Evolutionary conservation across 2,888 invertebrate genomes (phyloP), one percentile per base, ranked within the genome.

Genomic region (Baccha elongata): DNA sequence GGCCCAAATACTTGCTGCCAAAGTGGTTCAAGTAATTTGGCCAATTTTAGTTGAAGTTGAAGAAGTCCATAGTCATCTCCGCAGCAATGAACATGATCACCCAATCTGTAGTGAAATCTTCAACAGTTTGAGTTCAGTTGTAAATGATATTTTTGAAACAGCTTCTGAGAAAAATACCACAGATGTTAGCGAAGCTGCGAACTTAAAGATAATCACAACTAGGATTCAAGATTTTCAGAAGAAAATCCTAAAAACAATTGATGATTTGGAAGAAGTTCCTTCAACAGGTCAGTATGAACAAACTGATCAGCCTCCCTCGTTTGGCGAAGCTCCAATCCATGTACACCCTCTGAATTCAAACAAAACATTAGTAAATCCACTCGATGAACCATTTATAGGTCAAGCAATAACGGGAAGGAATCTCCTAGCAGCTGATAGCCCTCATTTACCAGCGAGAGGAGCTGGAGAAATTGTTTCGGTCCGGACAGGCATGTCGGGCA

Each of bases 381-480:
- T 81, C 3, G 69, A 81, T 10, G 85, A 86, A 17, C 76, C 69
- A 19, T 74, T 71, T 7, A 86, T 86, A 13, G 84, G 76, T 5
- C 65, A 84, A 48, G 78, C 85, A 26, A 85, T 86, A 21, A 69
- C 69, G 0, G 58, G 69, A 6, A 50, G 50, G 11, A 87, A 87
- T 50, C 85, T 88, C 19, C 85, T 85, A 4, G 86, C 86, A 21
- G 85, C 87, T n/a, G 55, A 85, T 10, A 90, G 90, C 84, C 23
- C 55, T 26, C 87, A 87, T 69, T 65, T 91, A 13, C 90, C 91
- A 3, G 65, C 42, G 84, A 87, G 68, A 71, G 85, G 84, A 68
- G 84, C 85, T 44, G 89, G 88, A 3, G 91, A 91, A 84, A 83
- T 91, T 26, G 85, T 89, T 13, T 86, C 89, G 7, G 58, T 91